These are phyloP conservation scores for Caerostris darwini DNA, from an alignment of 1,140 invertebrate species.

Conservation along the genomic window DNA sequence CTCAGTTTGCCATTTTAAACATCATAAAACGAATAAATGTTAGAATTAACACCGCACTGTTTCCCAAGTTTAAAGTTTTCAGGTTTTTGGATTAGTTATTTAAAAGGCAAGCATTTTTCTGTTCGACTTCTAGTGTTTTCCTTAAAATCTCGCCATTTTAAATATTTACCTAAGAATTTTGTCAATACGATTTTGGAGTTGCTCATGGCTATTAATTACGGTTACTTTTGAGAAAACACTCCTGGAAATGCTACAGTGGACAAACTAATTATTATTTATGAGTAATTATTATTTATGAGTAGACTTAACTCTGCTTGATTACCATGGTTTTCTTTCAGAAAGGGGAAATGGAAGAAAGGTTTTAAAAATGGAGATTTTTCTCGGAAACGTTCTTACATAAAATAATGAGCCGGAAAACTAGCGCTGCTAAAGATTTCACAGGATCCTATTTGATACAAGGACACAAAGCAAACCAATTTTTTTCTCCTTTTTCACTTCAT, in stretches of 20 bases:
- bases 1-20: no score
- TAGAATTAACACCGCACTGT: no score
- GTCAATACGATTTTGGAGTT: not conserved
- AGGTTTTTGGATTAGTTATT: not conserved
- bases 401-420: not conserved
- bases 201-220: not conserved
- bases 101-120: not conserved
- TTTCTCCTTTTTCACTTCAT: not conserved
- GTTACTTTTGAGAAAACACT: not conserved
- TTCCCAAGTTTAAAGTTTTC: no score
- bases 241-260: not conserved
- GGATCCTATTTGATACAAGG: not conserved
- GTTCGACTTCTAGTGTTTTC: not conserved
- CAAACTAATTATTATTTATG: constrained; percentile 59
- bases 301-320: constrained; percentile 24
- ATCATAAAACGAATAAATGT: no score
- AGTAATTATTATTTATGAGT: constrained; percentile 52
- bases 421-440: not conserved
- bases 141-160: not conserved
- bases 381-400: not conserved
- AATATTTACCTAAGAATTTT: not conserved
- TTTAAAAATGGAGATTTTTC: constrained; percentile 5
- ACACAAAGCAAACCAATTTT: not conserved
- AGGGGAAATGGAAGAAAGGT: not conserved
- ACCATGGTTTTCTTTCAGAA: not conserved